These are phyloP conservation scores for Hapalemur alaotrensis DNA, from an alignment of 2,797 vertebrate species.

Conservation along the genomic window DNA sequence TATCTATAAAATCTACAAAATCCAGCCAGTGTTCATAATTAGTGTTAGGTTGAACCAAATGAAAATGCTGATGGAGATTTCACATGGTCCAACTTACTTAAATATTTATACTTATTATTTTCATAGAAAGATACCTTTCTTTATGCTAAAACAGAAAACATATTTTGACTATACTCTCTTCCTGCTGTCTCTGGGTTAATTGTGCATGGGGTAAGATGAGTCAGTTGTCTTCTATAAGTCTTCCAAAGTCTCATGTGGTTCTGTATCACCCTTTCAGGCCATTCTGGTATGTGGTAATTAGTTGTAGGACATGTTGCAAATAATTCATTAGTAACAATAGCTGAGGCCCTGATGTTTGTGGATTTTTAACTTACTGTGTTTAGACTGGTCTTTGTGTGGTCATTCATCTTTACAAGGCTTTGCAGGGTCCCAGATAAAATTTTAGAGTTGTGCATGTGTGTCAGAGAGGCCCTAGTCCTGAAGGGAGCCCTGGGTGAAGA, in stretches of 20 bases:
- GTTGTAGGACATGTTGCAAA: not conserved
- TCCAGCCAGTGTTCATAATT: conserved; percentile 55
- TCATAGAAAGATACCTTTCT: conserved; percentile 17
- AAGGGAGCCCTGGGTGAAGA: not conserved
- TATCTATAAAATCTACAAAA: conserved; percentile 48
- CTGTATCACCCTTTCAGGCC: not conserved
- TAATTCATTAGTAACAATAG: not conserved
- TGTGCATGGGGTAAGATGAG: not conserved
- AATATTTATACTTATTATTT: conserved; percentile 53
- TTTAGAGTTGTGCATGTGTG: not conserved
- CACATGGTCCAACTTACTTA: conserved; percentile 48
- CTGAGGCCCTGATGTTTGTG: not conserved
- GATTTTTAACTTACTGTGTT: not conserved
- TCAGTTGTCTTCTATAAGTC: not conserved
- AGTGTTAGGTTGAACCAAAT: not conserved
- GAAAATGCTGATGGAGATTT: conserved; percentile 52
- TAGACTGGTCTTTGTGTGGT: not conserved
- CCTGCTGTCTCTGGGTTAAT: not conserved
- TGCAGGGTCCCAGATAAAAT: not conserved
- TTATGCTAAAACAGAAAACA: not conserved
- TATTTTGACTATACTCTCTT: not conserved
- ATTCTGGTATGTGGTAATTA: not conserved
- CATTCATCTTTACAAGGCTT: not conserved
- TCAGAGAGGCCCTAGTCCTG: not conserved
- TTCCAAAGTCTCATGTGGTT: not conserved